Base-by-base conservation (phyloP, 2,797 vertebrate genomes). In the Calcarius lapponicus region DNA sequence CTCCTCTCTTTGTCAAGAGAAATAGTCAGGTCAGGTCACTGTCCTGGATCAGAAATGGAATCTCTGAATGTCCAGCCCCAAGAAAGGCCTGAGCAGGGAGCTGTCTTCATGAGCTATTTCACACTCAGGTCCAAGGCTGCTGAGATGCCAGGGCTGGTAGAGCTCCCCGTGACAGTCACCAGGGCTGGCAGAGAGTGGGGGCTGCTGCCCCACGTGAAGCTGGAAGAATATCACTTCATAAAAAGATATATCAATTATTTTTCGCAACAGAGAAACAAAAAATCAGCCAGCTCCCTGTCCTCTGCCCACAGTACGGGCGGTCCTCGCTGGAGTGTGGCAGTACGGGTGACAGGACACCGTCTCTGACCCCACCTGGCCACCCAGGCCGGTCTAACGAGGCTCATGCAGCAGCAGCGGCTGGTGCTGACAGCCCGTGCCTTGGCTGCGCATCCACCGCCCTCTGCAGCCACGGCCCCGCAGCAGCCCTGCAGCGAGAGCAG, bases 381-480 rank as follows among this genome's bases (percentile, higher is more conserved):
- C 31, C 9, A 17, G n/a, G 36, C 25, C 48, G 9, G 17, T 2
- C 9, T 13, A 6, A 15, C 9, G 5, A 4, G 57, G 76, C 29
- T 18, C 16, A 11, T 0, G 57, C 70, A 3, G 4, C 42, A 1
- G 42, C 72, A 20, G 12, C 11, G 1, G 24, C 18, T 1, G 3
- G 34, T 0, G 38, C 17, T 0, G 32, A 0, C 42, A 17, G 36
- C 32, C 29, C 2, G 3, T 2, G 17, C 50, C 69, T 64, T 12
- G 20, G 40, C 70, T 2, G 19, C 1, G 57, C 22, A 17, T 12
- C 3, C 57, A 8, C 20, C 3, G 93, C 91, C 95, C 86, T 57
- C 93, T 83, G 40, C 87, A 61, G 94, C 2, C 76, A 4, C 1
- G 29, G 42, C 61, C 1, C 4, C 4, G 40, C 65, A 78, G 53